phyloP scores from a whole-genome alignment of 2,888 invertebrate genomes.

The Sceliomorpha sp. region DNA sequence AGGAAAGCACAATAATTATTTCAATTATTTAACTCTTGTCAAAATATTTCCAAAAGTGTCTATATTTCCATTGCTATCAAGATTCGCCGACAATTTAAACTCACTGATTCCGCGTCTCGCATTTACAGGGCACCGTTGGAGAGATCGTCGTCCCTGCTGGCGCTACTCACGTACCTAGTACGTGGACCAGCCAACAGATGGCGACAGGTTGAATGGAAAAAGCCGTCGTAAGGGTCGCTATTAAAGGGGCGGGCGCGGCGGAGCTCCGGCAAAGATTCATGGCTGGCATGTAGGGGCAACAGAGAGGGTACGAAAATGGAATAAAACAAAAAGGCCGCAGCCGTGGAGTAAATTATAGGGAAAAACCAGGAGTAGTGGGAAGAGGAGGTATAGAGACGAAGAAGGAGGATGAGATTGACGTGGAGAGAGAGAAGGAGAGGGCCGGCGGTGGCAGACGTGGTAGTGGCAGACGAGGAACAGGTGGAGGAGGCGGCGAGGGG shows the following conservation, averaged over 20 bases:
- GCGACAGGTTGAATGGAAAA: slow-evolving; percentile 77
- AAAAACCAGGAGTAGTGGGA: slow-evolving; percentile 66
- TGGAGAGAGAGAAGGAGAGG: slow-evolving; percentile 46
- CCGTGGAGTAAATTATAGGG: slow-evolving; percentile 74
- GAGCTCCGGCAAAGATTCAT: slow-evolving; percentile 77
- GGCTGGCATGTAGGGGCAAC: slow-evolving; percentile 72
- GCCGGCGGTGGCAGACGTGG: slow-evolving; percentile 50
- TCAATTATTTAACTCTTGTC: too few relatives aligned
- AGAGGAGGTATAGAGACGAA: slow-evolving; percentile 52
- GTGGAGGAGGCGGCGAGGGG: slow-evolving; percentile 68
- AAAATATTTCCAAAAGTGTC: too few relatives aligned
- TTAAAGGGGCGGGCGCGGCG: slow-evolving; percentile 78
- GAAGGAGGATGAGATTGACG: slow-evolving; percentile 50
- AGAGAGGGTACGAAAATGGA: slow-evolving; percentile 65
- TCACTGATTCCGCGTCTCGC: too few relatives aligned
- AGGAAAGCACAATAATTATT: too few relatives aligned
- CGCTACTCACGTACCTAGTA: slow-evolving; percentile 45
- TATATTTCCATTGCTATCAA: too few relatives aligned
- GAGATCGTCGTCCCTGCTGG: too few relatives aligned
- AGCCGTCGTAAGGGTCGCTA: slow-evolving; percentile 77
- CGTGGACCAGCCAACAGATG: slow-evolving; percentile 67
- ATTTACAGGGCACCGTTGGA: too few relatives aligned
- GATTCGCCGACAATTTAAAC: too few relatives aligned
- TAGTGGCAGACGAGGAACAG: slow-evolving; percentile 58
- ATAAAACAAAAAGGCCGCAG: slow-evolving; percentile 64